phyloP scores from a whole-genome alignment of 2,888 invertebrate genomes.

The Horisme vitalbata region DNA sequence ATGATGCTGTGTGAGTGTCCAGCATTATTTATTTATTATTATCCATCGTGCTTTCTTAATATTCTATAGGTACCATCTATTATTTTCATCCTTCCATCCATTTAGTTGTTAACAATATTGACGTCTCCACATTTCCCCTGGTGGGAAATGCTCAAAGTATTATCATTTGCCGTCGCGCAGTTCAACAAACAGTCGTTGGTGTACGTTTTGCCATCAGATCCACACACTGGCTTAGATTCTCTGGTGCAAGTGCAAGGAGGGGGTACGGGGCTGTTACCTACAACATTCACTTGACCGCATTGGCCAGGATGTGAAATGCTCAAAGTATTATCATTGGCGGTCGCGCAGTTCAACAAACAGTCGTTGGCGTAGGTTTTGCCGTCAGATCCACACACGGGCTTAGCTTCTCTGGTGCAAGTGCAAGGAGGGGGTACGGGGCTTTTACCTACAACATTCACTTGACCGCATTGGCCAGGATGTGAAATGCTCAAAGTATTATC shows the following conservation, averaged over 20 bases:
- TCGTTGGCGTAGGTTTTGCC: conserved; percentile 86
- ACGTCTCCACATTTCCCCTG: conserved; percentile 19
- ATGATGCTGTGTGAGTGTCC: no score
- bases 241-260: conserved; percentile 29
- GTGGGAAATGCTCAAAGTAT: conserved; percentile 26
- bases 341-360: conserved; percentile 71
- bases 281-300: background rate
- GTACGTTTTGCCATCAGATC: conserved; percentile 77
- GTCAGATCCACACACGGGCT: conserved; percentile 84
- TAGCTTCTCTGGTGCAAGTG: conserved; percentile 29
- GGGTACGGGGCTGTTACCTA: background rate
- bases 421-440: conserved; percentile 22
- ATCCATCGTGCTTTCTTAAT: no score
- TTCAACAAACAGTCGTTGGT: conserved; percentile 85
- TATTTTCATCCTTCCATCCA: no score
- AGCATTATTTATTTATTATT: no score
- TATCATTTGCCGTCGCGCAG: conserved; percentile 26
- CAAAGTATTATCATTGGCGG: conserved; percentile 20
- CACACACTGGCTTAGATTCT: conserved; percentile 50
- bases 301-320: conserved; percentile 26
- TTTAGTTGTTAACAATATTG: no score
- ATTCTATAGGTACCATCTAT: no score
- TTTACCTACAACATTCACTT: conserved; percentile 30
- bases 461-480: no score
- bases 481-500: conserved; percentile 24